Percentiles rank a stretch among this genome's conserved stretches.
Conservation (phyloP, 1,140 invertebrate genomes). For the Pogonognathellus flavescens region DNA sequence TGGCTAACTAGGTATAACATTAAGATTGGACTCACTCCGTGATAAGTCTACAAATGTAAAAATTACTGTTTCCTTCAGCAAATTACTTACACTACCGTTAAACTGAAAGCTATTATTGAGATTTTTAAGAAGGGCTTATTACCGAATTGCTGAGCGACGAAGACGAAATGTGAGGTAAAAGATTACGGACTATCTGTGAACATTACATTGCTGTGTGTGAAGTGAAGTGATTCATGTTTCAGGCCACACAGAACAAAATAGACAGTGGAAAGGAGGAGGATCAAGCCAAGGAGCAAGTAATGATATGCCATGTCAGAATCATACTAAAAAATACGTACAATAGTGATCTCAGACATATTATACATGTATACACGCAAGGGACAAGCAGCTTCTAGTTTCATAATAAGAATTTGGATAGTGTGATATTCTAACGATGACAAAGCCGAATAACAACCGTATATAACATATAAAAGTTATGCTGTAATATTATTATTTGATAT, state of each 20-base stretch:
- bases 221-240: conserved; percentile 20
- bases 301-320: conserved; percentile 21
- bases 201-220: neutral
- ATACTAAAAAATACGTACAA: neutral
- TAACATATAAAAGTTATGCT: too few relatives aligned
- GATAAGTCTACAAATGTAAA: conserved; percentile 44
- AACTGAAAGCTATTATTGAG: conserved; percentile 50
- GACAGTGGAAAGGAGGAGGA: conserved; percentile 37
- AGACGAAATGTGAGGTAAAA: conserved; percentile 1
- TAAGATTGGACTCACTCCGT: conserved; percentile 52
- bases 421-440: too few relatives aligned
- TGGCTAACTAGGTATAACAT: conserved; percentile 54
- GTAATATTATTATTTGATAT: too few relatives aligned
- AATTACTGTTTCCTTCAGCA: neutral
- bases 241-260: conserved; percentile 51
- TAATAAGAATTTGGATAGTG: too few relatives aligned
- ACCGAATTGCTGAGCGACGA: conserved; percentile 13
- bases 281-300: conserved; percentile 18
- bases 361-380: neutral
- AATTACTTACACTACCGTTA: neutral
- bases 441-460: too few relatives aligned
- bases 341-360: neutral
- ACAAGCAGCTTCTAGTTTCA: too few relatives aligned
- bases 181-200: neutral
- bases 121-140: conserved; percentile 52